These are phyloP conservation scores for Montipora foliosa DNA, from an alignment of 64 coral and sea anemone species.

Conservation along the genomic window DNA sequence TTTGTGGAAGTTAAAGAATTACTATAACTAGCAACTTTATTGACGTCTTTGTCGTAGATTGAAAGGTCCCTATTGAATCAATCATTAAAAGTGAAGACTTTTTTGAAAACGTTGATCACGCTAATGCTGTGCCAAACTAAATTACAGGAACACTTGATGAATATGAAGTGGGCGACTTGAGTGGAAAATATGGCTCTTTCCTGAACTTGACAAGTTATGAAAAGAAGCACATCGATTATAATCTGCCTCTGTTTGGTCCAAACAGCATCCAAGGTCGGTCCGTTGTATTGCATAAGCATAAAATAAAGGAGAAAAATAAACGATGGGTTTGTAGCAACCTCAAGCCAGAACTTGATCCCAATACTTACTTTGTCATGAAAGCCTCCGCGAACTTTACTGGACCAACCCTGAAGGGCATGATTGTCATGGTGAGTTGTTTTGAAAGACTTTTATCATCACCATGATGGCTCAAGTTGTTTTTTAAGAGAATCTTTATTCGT, in stretches of 20 bases:
- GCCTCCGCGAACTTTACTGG: conserved; percentile 43
- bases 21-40: no score
- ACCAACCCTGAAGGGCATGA: conserved; percentile 38
- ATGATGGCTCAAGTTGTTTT: neutral
- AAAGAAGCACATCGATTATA: conserved; percentile 57
- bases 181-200: conserved; percentile 85
- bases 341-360: neutral
- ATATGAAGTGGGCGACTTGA: conserved; percentile 91
- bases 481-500: neutral
- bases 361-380: conserved; percentile 20
- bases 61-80: no score
- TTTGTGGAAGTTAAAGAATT: no score
- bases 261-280: conserved; percentile 86
- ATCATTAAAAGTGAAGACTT: no score
- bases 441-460: neutral
- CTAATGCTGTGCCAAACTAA: neutral
- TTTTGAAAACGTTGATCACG: no score
- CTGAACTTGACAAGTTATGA: conserved; percentile 13
- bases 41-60: no score
- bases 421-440: conserved; percentile 54
- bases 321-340: conserved; percentile 88
- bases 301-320: conserved; percentile 37
- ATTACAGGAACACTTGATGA: conserved; percentile 82
- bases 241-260: conserved; percentile 87
- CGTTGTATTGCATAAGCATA: conserved; percentile 76